Evolutionary conservation across 2,888 invertebrate species (phyloP), one percentile per base, ranked within the genome.

Genomic region (Maniola hyperantus): DNA sequence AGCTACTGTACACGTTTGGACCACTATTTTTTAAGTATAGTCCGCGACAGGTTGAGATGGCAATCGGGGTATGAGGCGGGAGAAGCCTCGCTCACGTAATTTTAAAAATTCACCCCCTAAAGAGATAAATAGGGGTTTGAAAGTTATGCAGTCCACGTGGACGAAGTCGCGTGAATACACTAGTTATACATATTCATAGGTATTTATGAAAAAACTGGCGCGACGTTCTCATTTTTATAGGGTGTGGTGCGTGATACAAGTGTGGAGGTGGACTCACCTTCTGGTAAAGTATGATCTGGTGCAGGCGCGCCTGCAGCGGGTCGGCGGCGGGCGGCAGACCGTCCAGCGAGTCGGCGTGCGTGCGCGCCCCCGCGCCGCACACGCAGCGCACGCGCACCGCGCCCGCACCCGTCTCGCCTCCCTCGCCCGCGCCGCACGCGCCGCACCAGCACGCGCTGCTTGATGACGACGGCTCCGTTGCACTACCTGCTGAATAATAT

Each of bases 241-340:
- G n/a, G n/a, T n/a, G n/a, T n/a, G n/a, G n/a, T n/a, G n/a, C n/a
- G n/a, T n/a, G n/a, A n/a, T n/a, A n/a, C n/a, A n/a, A n/a, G 26
- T 26, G 26, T 26, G 26, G 26, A 2, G 44, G 44, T 5, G 15
- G 36, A 13, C 39, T 53, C 80, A 97, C 97, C 94, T 95, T 95
- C 82, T 97, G 95, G 74, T 96, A 96, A 67, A 95, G 93, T 76
- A 97, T 95, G 79, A 98, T 96, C 87, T 97, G 96, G 82, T 96
- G 95, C 78, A 98, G 93, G 72, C 97, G 91, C 72, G 94, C 94
- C 85, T 97, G 97, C 72, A 96, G 93, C 70, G 96, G 95, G 81
- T 96, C 96, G 71, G 93, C 91, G 68, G 95, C 93, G 51, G 95
- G 94, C 69, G 96, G 94, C 79, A 97, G 91, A 54, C 97, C 97